Conservation (phyloP, 2,113 vertebrate genomes). For the Dipodomys spectabilis region DNA sequence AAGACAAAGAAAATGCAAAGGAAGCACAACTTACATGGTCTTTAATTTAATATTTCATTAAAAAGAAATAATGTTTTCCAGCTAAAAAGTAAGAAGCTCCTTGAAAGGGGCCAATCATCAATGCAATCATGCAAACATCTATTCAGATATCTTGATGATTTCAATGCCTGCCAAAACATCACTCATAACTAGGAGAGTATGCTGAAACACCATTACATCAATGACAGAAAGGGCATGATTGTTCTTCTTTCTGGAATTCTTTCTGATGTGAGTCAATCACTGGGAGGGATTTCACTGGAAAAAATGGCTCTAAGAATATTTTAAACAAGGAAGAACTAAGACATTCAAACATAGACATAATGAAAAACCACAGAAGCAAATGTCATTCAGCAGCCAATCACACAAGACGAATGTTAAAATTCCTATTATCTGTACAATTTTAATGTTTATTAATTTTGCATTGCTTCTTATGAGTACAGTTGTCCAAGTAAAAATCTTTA, state of each 20-base stretch:
- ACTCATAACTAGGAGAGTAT: slow-evolving; percentile 86
- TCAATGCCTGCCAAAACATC: slow-evolving; percentile 87
- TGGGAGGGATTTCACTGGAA: slow-evolving; percentile 84
- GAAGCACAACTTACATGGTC: too few relatives aligned
- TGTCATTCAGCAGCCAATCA: slow-evolving; percentile 9
- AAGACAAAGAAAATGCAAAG: too few relatives aligned
- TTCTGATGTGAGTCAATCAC: slow-evolving; percentile 88
- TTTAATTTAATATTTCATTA: too few relatives aligned
- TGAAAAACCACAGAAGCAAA: slow-evolving; percentile 64
- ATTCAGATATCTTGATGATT: slow-evolving; percentile 83
- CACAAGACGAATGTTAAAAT: slow-evolving; percentile 4
- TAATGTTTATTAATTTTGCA: slow-evolving; percentile 16
- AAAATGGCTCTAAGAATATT: slow-evolving; percentile 83
- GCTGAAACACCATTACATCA: slow-evolving; percentile 88
- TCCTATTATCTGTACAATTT: background rate
- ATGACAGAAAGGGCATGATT: slow-evolving; percentile 86
- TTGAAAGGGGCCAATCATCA: slow-evolving; percentile 82
- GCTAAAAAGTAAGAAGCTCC: slow-evolving; percentile 68
- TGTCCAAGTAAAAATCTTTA: slow-evolving; percentile 31
- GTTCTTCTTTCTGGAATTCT: slow-evolving; percentile 89
- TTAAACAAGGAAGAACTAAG: slow-evolving; percentile 74
- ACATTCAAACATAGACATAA: slow-evolving; percentile 1
- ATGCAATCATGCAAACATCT: slow-evolving; percentile 69
- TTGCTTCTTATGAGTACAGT: background rate
- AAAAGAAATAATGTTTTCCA: too few relatives aligned